Evolutionary conservation across 2,113 vertebrate genomes (phyloP), one percentile per base, ranked within the genome.

Genomic region (Reinhardtius hippoglossoides): DNA sequence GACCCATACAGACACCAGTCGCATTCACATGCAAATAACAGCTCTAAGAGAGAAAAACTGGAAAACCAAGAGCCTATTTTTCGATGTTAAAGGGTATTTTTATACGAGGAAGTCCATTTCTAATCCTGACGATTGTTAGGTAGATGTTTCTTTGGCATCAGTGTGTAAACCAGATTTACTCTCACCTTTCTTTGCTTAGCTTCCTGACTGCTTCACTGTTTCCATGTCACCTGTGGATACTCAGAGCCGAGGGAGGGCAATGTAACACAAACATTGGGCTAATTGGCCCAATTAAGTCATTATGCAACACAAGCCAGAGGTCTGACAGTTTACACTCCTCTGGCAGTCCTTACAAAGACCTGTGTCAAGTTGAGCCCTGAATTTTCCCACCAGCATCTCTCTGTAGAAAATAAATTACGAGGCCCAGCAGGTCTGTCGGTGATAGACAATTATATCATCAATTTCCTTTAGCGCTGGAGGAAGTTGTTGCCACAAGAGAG

Each of bases 221-320:
- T 78, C 55, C 74, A 50, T 52, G 81, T 92, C 89, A 92, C 89
- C 90, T 91, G 89, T 80, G 78, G 85, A 91, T 84, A 86, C 89
- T 93, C 91, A 83, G 86, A 84, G 79, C 60, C 6, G 8, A 83
- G 78, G 63, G 78, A 88, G 82, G 80, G 76, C 82, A 81, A 83
- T 77, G 80, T 82, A 91, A 94, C 88, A 91, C 91, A 93, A 93
- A 94, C 89, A 94, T 26, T 24, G 59, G 69, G 66, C 80, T 92
- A 93, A 93, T 93, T 91, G 78, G 87, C 74, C 64, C 84, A 93
- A 93, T 93, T 94, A 93, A 89, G 86, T 91, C 86, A 93, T 91
- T 92, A 89, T 62, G 87, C 87, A 92, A 93, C 90, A 90, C 87
- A 93, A 92, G 86, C 92, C 91, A 92, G 90, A 91, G 72, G 79